A percentile compares a stretch with the other conserved stretches of the same genome.
Evolutionary conservation across 1,140 invertebrate species (phyloP).

Genomic region (Branchinecta lindahli): DNA sequence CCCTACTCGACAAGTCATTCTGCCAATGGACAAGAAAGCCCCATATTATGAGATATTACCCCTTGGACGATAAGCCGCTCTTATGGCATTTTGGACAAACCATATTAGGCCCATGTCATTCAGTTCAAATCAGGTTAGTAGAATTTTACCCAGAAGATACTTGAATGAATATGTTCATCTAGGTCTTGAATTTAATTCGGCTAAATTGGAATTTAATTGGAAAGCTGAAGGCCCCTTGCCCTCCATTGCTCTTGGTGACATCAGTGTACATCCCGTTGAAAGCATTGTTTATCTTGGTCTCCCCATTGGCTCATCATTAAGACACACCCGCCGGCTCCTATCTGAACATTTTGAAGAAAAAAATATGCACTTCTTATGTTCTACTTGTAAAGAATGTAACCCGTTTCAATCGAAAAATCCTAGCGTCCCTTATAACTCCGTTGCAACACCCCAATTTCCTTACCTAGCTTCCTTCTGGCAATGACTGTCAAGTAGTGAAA

Average conservation of each 20-base stretch:
- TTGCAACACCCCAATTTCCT: background rate
- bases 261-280: background rate
- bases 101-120: too few species aligned
- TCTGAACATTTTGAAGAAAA: slow-evolving; percentile 1
- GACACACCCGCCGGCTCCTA: background rate
- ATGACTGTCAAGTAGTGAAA: background rate
- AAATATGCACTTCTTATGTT: background rate
- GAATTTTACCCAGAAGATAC: too few species aligned
- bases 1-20: too few species aligned
- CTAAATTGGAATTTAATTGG: background rate
- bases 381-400: background rate
- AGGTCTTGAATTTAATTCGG: background rate
- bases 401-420: background rate
- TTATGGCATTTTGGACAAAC: too few species aligned
- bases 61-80: too few species aligned
- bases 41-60: too few species aligned
- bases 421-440: slow-evolving; percentile 1
- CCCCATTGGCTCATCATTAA: background rate
- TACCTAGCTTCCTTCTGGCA: background rate
- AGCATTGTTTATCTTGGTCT: background rate
- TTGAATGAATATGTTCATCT: too few species aligned
- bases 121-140: too few species aligned
- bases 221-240: background rate
- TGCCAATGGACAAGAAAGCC: too few species aligned
- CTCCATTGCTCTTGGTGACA: background rate